Conservation (phyloP, 2,113 vertebrate species). For the Microcebus lehilahytsara region DNA sequence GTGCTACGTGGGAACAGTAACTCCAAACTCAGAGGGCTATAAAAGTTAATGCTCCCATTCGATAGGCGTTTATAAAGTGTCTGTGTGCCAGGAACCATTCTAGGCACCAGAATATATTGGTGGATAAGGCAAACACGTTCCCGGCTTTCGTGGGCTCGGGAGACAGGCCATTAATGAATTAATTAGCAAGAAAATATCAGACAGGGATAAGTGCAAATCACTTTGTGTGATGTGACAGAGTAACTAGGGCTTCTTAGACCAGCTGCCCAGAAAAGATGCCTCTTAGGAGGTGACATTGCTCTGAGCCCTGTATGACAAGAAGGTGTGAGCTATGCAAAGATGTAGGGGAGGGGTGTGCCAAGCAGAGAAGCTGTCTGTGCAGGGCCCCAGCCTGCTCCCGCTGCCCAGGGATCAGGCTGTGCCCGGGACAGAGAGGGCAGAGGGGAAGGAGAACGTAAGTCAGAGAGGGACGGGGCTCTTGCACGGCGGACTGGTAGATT, state of each 20-base stretch:
- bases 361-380: rapidly evolving
- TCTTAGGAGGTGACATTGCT: background rate
- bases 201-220: background rate
- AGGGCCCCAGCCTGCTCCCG: background rate
- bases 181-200: slow-evolving; percentile 39
- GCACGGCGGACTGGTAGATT: rapidly evolving
- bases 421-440: rapidly evolving
- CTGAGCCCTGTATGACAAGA: background rate
- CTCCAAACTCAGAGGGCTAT: background rate
- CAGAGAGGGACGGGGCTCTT: background rate
- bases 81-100: background rate
- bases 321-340: rapidly evolving
- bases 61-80: background rate
- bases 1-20: background rate
- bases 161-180: slow-evolving; percentile 30
- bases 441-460: background rate
- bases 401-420: background rate
- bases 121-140: background rate
- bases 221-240: background rate
- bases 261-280: background rate
- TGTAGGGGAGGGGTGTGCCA: rapidly evolving
- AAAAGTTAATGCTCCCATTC: background rate
- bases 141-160: background rate
- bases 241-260: background rate
- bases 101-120: background rate